Base-by-base conservation (phyloP, 2,888 invertebrate species). In the Nasonovia ribisnigri region DNA sequence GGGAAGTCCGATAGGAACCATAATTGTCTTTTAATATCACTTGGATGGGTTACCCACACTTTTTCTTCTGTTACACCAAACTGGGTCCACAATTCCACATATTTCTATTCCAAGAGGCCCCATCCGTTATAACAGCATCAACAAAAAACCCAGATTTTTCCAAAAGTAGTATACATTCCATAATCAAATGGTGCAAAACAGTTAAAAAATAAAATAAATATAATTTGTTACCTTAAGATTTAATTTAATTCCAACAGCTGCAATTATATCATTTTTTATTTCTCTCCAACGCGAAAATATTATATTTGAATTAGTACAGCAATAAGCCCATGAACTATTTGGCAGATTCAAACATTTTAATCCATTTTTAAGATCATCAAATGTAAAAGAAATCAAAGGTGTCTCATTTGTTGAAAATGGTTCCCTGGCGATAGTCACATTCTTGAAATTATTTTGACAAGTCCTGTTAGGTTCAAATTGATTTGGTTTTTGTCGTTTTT, bases 171-270 rank as follows among this genome's bases (percentile, higher is more conserved):
- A n/a, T n/a, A n/a, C n/a, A n/a, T n/a, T n/a, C n/a, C n/a, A n/a
- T n/a, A n/a, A n/a, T n/a, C n/a, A n/a, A n/a, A n/a, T n/a, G n/a
- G n/a, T n/a, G n/a, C n/a, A n/a, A n/a, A n/a, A n/a, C n/a, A n/a
- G n/a, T n/a, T n/a, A n/a, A n/a, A 86, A 86, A 86, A 86, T 86
- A 86, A 86, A 11, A 86, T 86, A 86, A 86, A 86, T 46, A 86
- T 86, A 46, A 86, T 13, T 86, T 46, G 13, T 86, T 86, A 86
- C 86, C 86, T 86, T 86, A 46, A 86, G 86, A 86, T 86, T 86
- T 86, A 86, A 86, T 86, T 43, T 86, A 46, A 46, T 86, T 86
- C 86, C 86, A 46, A 86, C 13, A 46, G 46, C 46, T 36, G 16
- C n/a, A 77, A 77, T 77, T 77, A 77, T 36, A 16, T 77, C 77